Percentiles rank a stretch among this genome's conserved stretches.
Evolutionary conservation across 2,113 vertebrate genomes (phyloP).

Genomic region (Podarcis muralis): DNA sequence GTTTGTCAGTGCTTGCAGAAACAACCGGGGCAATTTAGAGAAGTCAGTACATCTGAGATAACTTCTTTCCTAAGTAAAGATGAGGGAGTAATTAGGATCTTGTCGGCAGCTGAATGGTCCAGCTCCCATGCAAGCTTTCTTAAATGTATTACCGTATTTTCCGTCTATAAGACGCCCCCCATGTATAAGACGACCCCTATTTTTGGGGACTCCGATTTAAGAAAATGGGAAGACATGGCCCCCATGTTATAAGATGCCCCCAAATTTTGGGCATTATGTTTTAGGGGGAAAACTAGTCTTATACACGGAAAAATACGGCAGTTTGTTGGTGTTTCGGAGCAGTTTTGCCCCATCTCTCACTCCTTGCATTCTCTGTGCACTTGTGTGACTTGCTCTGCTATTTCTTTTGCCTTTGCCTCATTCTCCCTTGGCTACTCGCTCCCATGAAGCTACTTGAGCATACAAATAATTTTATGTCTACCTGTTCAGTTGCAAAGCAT

Average conservation of each 20-base stretch:
- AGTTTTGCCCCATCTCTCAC: background rate
- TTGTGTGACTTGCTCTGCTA: background rate
- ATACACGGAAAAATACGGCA: too few relatives aligned
- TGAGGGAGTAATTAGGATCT: background rate
- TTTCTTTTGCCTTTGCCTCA: background rate
- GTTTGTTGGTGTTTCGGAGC: background rate
- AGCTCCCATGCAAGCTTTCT: too few relatives aligned
- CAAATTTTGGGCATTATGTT: too few relatives aligned
- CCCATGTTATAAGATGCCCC: too few relatives aligned
- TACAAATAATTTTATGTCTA: background rate
- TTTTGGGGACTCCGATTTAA: too few relatives aligned
- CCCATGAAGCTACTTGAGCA: background rate
- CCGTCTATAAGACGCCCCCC: too few relatives aligned
- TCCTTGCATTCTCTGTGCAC: background rate
- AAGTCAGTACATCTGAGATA: background rate
- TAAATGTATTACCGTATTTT: background rate
- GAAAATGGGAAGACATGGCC: too few relatives aligned
- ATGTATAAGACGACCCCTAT: too few relatives aligned
- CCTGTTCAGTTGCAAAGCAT: background rate
- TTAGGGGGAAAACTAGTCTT: too few relatives aligned
- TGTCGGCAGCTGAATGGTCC: background rate
- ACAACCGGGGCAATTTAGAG: background rate
- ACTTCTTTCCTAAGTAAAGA: background rate
- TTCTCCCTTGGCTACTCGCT: background rate
- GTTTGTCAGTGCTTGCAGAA: background rate